Base-by-base conservation (phyloP, 2,797 vertebrate species). In the Typhlichthys eigenmanni region DNA sequence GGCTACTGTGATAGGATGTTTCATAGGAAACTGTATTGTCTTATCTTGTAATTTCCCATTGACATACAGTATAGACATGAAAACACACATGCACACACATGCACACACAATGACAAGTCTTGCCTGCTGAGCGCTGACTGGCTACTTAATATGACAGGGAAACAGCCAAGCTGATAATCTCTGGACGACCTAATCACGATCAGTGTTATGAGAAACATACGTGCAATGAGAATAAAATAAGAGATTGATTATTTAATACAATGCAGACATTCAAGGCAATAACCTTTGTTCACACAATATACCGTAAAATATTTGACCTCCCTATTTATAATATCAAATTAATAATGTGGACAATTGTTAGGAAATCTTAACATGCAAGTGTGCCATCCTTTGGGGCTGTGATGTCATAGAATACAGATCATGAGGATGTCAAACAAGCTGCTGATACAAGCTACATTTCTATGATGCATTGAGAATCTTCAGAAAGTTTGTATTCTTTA, bases 251-350 rank as follows among this genome's bases (percentile, higher is more conserved):
- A 66, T 55, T 67, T 57, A 64, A 69, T 48, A 58, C 45, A 62
- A 88, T 89, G 89, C 72, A 75, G 78, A 82, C 79, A 69, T 68
- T 68, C 51, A 76, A 88, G 89, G 89, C 88, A 89, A 83, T 50
- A 48, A 24, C 64, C 24, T 46, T 24, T 51, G n/a, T 61, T 48
- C 19, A 24, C 24, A 24, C 24, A 24, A 24, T 24, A 24, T 24
- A 4, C 43, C 60, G 57, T 75, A 45, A 24, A 59, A 55, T 13
- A 0, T 7, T 17, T 61, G 43, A 17, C 32, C 49, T 45, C 6
- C 24, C 34, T 38, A 9, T 38, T 38, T 38, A 38, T 38, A 38
- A 38, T 38, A 38, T 8, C 34, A 38, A 38, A 38, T 38, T 7
- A 38, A 7, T 38, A 38, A 0, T 38, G 34, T 38, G 34, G 34